These are phyloP conservation scores for Amblyteles armatorius DNA, from an alignment of 2,888 invertebrate genomes.

Conservation along the genomic window DNA sequence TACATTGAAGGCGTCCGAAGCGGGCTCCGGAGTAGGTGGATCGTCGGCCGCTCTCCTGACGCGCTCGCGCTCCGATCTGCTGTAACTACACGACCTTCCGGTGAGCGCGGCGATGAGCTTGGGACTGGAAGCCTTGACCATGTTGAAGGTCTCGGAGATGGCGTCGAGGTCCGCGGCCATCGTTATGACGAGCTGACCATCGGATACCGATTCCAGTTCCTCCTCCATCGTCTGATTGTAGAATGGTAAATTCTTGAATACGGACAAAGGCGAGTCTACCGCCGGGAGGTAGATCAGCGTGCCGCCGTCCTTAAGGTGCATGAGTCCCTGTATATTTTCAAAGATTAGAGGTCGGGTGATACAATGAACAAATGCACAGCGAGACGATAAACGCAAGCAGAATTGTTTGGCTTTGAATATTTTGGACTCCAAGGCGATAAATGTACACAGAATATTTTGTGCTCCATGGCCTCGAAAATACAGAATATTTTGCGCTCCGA, in stretches of 20 bases:
- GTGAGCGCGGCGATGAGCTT: conserved; percentile 76
- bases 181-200: conserved; percentile 73
- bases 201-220: conserved; percentile 82
- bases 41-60: conserved; percentile 72
- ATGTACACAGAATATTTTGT: no score
- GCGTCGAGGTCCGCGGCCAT: conserved; percentile 73
- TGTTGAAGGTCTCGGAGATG: conserved; percentile 75
- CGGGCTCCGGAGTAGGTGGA: background rate
- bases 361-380: background rate
- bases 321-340: conserved; percentile 83
- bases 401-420: no score
- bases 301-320: conserved; percentile 79
- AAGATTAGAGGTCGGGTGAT: conserved; percentile 56
- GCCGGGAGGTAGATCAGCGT: conserved; percentile 87
- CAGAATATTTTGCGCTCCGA: no score
- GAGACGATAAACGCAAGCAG: background rate
- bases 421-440: no score
- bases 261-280: conserved; percentile 87
- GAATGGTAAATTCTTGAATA: conserved; percentile 86
- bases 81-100: conserved; percentile 77
- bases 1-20: conserved; percentile 49
- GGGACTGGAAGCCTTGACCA: conserved; percentile 80
- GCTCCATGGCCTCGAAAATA: background rate
- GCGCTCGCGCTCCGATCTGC: conserved; percentile 77
- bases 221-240: conserved; percentile 84